Evolutionary conservation across 2,113 vertebrate genomes (phyloP).

Genomic region (Percina caprodes): DNA sequence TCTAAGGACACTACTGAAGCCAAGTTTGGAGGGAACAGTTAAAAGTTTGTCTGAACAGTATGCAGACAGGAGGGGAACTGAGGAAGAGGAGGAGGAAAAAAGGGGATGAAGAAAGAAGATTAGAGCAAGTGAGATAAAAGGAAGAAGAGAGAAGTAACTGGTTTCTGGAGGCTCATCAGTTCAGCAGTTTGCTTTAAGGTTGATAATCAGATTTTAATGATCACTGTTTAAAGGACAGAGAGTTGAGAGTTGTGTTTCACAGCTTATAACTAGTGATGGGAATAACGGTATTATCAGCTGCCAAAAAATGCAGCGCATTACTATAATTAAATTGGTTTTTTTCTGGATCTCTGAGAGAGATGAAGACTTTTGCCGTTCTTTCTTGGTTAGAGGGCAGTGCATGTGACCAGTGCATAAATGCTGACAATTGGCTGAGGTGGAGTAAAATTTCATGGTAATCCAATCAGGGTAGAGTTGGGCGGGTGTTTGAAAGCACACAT

Average conservation of each 20-base stretch:
- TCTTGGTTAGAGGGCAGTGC: too few species aligned
- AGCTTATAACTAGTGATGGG: too few species aligned
- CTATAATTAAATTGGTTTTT: too few species aligned
- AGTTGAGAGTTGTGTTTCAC: not conserved
- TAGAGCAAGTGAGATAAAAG: slow-evolving; percentile 27
- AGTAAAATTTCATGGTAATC: too few species aligned
- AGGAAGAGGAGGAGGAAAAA: not conserved
- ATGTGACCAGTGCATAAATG: too few species aligned
- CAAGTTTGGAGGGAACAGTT: slow-evolving; percentile 15
- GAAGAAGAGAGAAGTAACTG: not conserved
- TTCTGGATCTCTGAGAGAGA: too few species aligned
- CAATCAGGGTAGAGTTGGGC: too few species aligned
- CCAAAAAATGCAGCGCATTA: too few species aligned
- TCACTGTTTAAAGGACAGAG: not conserved
- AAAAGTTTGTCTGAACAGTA: not conserved
- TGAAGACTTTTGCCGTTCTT: too few species aligned
- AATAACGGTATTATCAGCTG: too few species aligned
- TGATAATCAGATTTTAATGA: slow-evolving; percentile 21
- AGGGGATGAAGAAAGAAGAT: slow-evolving; percentile 4
- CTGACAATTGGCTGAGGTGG: too few species aligned
- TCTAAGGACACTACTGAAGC: not conserved
- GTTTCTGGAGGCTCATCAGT: slow-evolving; percentile 17
- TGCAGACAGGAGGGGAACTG: not conserved
- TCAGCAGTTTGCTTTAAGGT: slow-evolving; percentile 27
- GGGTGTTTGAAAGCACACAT: too few species aligned